Evolutionary conservation across 2,888 invertebrate genomes (phyloP), one percentile per base, ranked within the genome.

Genomic region (Nasonovia ribisnigri): DNA sequence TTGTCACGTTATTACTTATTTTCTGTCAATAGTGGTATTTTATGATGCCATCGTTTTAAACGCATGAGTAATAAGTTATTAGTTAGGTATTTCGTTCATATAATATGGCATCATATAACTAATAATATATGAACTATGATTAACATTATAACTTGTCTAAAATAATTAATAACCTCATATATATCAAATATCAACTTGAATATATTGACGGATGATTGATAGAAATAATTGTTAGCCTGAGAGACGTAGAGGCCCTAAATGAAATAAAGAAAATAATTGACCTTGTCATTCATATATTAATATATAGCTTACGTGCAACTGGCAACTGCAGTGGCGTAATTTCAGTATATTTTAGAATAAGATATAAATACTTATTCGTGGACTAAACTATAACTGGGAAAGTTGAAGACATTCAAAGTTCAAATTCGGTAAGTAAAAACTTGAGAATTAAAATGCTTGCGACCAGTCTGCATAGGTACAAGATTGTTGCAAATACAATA

Each of bases 141-240:
- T 87, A 46, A 29, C 86, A 60, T 36, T 77, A 77, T 13, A 90
- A 54, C 42, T 51, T 54, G 77, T 54, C 26, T 13, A 46, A 46
- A n/a, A 84, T 84, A 84, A n/a, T 26, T 10, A 46, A 92, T 60
- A 57, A 36, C 57, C n/a, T 57, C n/a, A 91, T 57, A n/a, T n/a
- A n/a, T n/a, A n/a, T n/a, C n/a, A n/a, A n/a, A n/a, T n/a, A n/a
- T n/a, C n/a, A 29, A 46, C 86, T n/a, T 57, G n/a, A 13, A 10
- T 57, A 86, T 91, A 91, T 91, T 57, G 24, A 84, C 6, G 13
- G 13, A 84, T 91, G 42, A 90, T 36, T 90, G 46, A 77, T 77
- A 36, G 46, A 46, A 86, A 46, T 36, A 86, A 48, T 77, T 77
- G 16, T 46, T 60, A 5, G 13, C 57, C n/a, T 51, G 16, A 42